phyloP scores from a whole-genome alignment of 2,888 invertebrate species.

The Stenodera caucasica region DNA sequence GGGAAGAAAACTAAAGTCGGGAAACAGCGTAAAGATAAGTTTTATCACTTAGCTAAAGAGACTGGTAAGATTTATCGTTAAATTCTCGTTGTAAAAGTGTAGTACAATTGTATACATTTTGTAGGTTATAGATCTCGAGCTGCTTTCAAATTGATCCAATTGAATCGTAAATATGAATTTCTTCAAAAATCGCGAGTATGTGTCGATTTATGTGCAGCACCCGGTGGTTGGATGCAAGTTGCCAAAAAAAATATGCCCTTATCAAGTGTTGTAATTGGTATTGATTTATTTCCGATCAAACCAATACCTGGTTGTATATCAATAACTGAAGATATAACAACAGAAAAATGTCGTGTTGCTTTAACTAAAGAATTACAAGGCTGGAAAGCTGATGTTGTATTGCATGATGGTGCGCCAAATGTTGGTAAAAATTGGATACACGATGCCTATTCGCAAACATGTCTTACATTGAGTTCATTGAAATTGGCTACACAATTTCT shows the following conservation, averaged over 20 bases:
- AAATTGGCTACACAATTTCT: slow-evolving; percentile 91
- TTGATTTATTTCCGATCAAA: slow-evolving; percentile 94
- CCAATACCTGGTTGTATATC: slow-evolving; percentile 88
- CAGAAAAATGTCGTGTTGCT: slow-evolving; percentile 84
- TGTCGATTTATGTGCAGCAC: slow-evolving; percentile 98
- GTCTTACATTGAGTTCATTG: slow-evolving; percentile 87
- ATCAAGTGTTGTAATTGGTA: slow-evolving; percentile 91
- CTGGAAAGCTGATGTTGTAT: slow-evolving; percentile 95
- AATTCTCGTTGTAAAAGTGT: background rate
- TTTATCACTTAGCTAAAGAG: slow-evolving; percentile 97
- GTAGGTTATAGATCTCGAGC: slow-evolving; percentile 95
- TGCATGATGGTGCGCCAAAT: slow-evolving; percentile 99
- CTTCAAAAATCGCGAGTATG: slow-evolving; percentile 94
- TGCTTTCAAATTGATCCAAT: slow-evolving; percentile 98
- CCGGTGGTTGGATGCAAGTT: slow-evolving; percentile 99
- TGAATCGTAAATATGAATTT: slow-evolving; percentile 97
- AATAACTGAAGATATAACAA: slow-evolving; percentile 93
- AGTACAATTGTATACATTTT: slow-evolving; percentile 15
- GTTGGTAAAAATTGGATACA: slow-evolving; percentile 96
- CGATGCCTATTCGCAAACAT: slow-evolving; percentile 94
- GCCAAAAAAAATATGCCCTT: slow-evolving; percentile 97
- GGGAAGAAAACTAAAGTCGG: slow-evolving; percentile 95
- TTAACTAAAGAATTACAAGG: slow-evolving; percentile 85
- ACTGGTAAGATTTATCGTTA: slow-evolving; percentile 68
- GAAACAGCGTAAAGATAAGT: slow-evolving; percentile 98